Base-by-base conservation (phyloP, 35 echinoderm and acorn worm species). In the Antedon bifida region DNA sequence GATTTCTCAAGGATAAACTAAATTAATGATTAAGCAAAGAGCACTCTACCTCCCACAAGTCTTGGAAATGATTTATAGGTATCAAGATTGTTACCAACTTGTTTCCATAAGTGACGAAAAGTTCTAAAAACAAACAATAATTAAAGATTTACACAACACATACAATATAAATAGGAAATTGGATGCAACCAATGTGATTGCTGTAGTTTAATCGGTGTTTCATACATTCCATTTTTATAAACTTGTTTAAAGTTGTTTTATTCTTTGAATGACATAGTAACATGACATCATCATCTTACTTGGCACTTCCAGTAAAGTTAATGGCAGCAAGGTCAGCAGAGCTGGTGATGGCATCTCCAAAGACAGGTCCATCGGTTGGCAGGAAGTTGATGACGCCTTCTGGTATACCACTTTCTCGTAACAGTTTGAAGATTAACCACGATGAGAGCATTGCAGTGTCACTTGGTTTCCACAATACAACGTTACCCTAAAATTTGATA, bases 41-140 rank as follows among this genome's bases (percentile, higher is more conserved):
- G n/a, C n/a, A n/a, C n/a, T n/a, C n/a, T 82, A 96, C 93, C 93
- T 96, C 93, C 93, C 33, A 91, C 85, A 38, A 96, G 87, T 79
- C 87, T 96, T 74, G 93, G 93, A 55, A 88, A 96, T n/a, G 93
- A 89, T 73, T 89, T 96, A 85, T 92, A 96, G 5, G 14, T 96
- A 44, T 96, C 81, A 31, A 96, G 75, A 16, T 96, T 96, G 13
- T 96, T 38, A 29, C 90, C 93, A 78, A 96, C 87, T n/a, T 96
- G 86, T 36, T 84, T 91, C 93, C 93, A 96, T 46, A 96, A 80
- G 19, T 75, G 85, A 73, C 84, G 46, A 42, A 96, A 91, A 26
- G 93, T 96, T 31, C 93, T 96, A 73, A 10, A 77, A 88, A 79
- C 13, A 34, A 77, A 79, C 33, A 31, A 51, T 7, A 42, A 14